Evolutionary conservation across 2,888 invertebrate genomes (phyloP).

Genomic region (Drosophila koepferae): DNA sequence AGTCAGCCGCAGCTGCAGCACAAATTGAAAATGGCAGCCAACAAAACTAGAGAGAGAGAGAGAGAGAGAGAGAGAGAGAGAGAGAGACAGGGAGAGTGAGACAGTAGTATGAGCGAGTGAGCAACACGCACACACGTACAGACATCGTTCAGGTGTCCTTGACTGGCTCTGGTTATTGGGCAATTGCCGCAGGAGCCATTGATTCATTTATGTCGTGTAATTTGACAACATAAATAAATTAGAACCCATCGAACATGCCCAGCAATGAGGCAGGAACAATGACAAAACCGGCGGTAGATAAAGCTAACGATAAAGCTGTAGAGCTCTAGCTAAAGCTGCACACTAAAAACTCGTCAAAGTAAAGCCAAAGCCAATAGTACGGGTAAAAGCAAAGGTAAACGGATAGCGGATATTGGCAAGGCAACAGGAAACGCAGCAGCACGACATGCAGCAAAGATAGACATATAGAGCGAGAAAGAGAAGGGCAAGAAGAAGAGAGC

Average conservation of each 20-base stretch:
- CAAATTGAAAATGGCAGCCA: conserved; percentile 49
- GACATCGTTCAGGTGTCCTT: conserved; percentile 34
- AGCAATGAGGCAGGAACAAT: conserved; percentile 14
- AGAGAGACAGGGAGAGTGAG: too few relatives aligned
- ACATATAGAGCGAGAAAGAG: neutral
- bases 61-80: too few relatives aligned
- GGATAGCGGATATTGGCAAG: conserved; percentile 71
- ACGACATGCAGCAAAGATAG: conserved; percentile 16
- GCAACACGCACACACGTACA: conserved; percentile 1
- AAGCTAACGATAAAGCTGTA: neutral
- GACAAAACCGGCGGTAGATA: neutral
- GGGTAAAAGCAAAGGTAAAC: conserved; percentile 39
- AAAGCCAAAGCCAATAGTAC: neutral
- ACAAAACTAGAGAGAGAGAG: neutral
- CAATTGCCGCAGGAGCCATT: conserved; percentile 55
- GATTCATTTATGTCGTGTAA: conserved; percentile 79
- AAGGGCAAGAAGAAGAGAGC: neutral
- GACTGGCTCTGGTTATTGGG: conserved; percentile 36
- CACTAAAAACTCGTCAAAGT: neutral
- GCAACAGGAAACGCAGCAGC: conserved; percentile 72
- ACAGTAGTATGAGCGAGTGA: neutral
- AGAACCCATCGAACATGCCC: conserved; percentile 29
- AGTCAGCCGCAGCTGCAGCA: conserved; percentile 63
- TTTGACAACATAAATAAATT: conserved; percentile 81
- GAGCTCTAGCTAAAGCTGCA: neutral